A percentile compares a stretch with the other conserved stretches of the same genome.
phyloP scores from a whole-genome alignment of 2,113 vertebrate species.

The Phodopus roborovskii region DNA sequence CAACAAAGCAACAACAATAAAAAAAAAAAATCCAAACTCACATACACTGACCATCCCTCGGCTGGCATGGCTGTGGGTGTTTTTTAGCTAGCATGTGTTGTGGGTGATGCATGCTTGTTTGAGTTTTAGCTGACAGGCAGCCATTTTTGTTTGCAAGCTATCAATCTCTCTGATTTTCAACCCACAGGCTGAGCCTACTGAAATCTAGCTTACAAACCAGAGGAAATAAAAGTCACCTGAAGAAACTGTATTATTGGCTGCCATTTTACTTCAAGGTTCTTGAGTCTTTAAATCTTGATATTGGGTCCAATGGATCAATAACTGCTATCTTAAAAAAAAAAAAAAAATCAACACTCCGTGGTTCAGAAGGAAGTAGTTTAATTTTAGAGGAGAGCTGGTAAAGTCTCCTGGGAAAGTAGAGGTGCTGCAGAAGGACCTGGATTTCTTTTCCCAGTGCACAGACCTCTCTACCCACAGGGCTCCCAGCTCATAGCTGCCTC shows the following conservation, averaged over 20 bases:
- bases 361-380: conserved; percentile 28
- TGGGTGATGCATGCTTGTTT: not conserved
- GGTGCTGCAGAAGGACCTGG: not conserved
- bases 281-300: conserved; percentile 43
- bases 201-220: conserved; percentile 34
- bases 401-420: not conserved
- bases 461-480: not conserved
- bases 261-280: conserved; percentile 51
- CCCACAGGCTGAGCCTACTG: conserved; percentile 24
- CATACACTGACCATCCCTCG: not conserved
- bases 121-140: not conserved
- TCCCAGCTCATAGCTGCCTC: not conserved
- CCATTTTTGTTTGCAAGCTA: conserved; percentile 26
- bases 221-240: conserved; percentile 34
- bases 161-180: conserved; percentile 59
- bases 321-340: not conserved
- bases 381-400: not conserved
- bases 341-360: not conserved
- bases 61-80: not conserved
- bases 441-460: not conserved
- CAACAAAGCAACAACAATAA: not conserved
- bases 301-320: conserved; percentile 34
- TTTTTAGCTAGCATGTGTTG: not conserved
- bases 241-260: conserved; percentile 51
- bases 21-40: not conserved